A percentile compares a stretch with the other conserved stretches of the same genome.
Conservation (phyloP, 2,797 vertebrate species). For the Gephyroberyx darwinii region DNA sequence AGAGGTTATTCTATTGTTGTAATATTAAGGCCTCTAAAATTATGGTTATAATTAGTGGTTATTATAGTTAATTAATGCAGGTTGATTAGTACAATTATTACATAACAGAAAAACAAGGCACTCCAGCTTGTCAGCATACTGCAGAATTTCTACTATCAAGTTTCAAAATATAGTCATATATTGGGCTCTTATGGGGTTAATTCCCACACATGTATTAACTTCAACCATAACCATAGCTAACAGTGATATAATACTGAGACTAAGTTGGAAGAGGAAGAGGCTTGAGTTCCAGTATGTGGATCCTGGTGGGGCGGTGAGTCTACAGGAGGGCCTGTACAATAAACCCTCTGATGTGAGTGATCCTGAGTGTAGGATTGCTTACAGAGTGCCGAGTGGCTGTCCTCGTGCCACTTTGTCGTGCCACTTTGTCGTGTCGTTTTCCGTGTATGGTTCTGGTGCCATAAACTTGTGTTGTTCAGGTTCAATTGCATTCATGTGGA, state of each 20-base stretch:
- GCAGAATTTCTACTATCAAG: too few relatives aligned
- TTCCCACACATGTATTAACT: neutral
- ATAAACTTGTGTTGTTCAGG: neutral
- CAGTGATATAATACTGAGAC: neutral
- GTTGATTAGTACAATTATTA: too few relatives aligned
- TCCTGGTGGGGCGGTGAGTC: conserved; percentile 1
- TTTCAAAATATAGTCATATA: too few relatives aligned
- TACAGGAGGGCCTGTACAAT: neutral
- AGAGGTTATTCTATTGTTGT: neutral
- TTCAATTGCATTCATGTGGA: neutral
- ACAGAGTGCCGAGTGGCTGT: neutral
- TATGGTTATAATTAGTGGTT: too few relatives aligned
- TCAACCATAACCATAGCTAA: neutral
- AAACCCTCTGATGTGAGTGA: neutral
- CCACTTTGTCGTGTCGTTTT: too few relatives aligned
- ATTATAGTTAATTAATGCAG: too few relatives aligned
- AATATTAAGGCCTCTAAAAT: neutral
- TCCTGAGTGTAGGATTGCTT: neutral
- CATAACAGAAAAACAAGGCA: too few relatives aligned
- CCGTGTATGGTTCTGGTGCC: too few relatives aligned
- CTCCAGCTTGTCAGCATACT: too few relatives aligned
- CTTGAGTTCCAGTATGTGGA: neutral
- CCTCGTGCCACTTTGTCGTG: neutral
- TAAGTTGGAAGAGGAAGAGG: neutral
- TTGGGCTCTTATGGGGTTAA: too few relatives aligned